Evolutionary conservation across 2,113 vertebrate genomes (phyloP).

Genomic region (Syngnathus typhle): DNA sequence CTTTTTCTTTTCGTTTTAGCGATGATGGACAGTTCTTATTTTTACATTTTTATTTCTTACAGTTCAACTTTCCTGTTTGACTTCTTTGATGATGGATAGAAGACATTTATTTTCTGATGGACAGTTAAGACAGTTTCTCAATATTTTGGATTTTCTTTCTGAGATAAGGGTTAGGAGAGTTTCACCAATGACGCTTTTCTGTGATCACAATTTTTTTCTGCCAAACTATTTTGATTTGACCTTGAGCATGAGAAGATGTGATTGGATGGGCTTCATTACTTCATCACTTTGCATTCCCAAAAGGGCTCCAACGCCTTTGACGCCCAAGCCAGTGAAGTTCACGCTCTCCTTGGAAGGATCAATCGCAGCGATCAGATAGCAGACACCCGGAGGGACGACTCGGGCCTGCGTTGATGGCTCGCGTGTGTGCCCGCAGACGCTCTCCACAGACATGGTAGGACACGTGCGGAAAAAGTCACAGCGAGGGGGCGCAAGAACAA

Average conservation of each 20-base stretch:
- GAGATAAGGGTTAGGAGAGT: no score
- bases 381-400: constrained; percentile 60
- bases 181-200: not conserved
- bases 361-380: constrained; percentile 69
- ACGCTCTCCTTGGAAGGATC: constrained; percentile 69
- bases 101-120: no score
- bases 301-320: constrained; percentile 16
- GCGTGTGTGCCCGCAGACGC: constrained; percentile 14
- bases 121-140: no score
- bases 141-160: no score
- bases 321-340: constrained; percentile 59
- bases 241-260: constrained; percentile 1
- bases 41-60: no score
- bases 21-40: no score
- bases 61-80: no score
- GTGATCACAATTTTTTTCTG: not conserved
- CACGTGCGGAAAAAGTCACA: constrained; percentile 2
- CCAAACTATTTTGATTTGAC: not conserved
- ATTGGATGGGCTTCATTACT: constrained; percentile 42
- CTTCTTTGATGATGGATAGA: no score
- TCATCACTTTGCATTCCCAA: constrained; percentile 31
- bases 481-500: constrained; percentile 31
- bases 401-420: constrained; percentile 31
- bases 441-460: constrained; percentile 14
- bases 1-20: no score